A percentile compares a stretch with the other conserved stretches of the same genome.
Evolutionary conservation across 2,888 invertebrate genomes (phyloP).

Genomic region (Taenaris catops): DNA sequence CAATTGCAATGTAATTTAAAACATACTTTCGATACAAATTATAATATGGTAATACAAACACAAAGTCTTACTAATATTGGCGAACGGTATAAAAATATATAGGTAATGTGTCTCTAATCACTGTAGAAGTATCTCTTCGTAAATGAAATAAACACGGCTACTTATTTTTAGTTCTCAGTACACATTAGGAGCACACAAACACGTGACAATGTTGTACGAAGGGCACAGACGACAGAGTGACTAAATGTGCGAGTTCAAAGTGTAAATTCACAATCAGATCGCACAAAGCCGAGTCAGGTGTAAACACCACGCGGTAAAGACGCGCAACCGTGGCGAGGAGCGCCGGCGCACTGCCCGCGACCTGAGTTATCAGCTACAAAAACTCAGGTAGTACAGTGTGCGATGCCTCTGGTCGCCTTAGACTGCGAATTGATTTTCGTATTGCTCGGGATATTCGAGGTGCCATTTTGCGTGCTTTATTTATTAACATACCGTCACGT

Average conservation of each 20-base stretch:
- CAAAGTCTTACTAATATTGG: too few species aligned
- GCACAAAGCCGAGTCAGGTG: constrained; percentile 2
- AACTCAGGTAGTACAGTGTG: constrained; percentile 27
- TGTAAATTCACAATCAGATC: constrained; percentile 5
- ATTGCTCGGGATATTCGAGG: constrained; percentile 26
- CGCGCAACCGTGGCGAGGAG: constrained; percentile 54
- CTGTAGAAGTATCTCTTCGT: too few species aligned
- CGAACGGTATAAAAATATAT: too few species aligned
- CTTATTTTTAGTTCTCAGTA: too few species aligned
- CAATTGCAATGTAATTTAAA: too few species aligned
- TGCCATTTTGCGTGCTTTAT: constrained; percentile 22
- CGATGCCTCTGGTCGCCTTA: constrained; percentile 29
- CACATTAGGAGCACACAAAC: too few species aligned
- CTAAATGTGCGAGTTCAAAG: constrained; percentile 7
- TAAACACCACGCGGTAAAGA: constrained; percentile 20
- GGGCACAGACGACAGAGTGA: too few species aligned
- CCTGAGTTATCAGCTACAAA: constrained; percentile 57
- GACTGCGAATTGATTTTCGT: constrained; percentile 32
- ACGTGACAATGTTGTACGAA: neutral
- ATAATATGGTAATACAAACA: too few species aligned
- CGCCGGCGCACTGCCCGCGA: constrained; percentile 59
- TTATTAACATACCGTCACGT: constrained; percentile 21
- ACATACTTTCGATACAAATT: too few species aligned
- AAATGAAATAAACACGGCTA: too few species aligned
- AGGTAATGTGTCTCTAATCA: too few species aligned